Evolutionary conservation across 2,797 vertebrate genomes (phyloP), one percentile per base, ranked within the genome.

Genomic region (Pseudocheirus occidentalis): DNA sequence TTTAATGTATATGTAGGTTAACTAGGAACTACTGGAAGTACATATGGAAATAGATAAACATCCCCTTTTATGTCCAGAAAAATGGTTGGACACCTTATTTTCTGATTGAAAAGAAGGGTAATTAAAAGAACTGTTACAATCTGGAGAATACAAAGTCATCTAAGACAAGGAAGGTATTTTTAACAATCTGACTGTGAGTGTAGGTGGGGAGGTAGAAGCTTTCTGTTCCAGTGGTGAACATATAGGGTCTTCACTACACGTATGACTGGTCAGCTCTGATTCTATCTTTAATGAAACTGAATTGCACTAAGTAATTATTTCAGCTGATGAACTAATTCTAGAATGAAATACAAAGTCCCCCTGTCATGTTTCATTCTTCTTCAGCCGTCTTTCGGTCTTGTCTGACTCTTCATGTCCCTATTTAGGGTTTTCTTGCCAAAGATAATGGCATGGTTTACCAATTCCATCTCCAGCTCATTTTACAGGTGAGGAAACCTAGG

Each of bases 71-170:
- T 87, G 73, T 11, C 13, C 1, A n/a, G 52, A 4, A 21, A 73
- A 90, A 89, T 92, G n/a, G 94, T 89, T 94, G 27, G 53, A 2
- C 57, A 55, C 57, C 54, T 96, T 97, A 55, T 91, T 34, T 52
- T 94, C 96, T 94, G 4, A 95, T 94, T 91, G 92, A 81, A 91
- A 94, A 57, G 13, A 89, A 6, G 4, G 87, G 16, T 89, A 27
- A 89, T 89, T 24, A 50, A 52, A 89, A 34, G 31, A 18, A 13
- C 6, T 46, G 0, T 50, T 81, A 92, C 21, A 81, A 93, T 92
- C 53, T 81, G 58, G 62, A 94, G 52, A 92, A 55, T n/a, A 55
- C 0, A n/a, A 11, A 55, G 55, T 3, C 29, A 29, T 89, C 91
- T 92, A 94, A 87, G 0, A 53, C 93, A 95, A 50, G 6, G 92